Percentiles rank a stretch among this genome's conserved stretches.
phyloP scores from a whole-genome alignment of 2,113 vertebrate genomes.

The Cricetomys ansorgei region DNA sequence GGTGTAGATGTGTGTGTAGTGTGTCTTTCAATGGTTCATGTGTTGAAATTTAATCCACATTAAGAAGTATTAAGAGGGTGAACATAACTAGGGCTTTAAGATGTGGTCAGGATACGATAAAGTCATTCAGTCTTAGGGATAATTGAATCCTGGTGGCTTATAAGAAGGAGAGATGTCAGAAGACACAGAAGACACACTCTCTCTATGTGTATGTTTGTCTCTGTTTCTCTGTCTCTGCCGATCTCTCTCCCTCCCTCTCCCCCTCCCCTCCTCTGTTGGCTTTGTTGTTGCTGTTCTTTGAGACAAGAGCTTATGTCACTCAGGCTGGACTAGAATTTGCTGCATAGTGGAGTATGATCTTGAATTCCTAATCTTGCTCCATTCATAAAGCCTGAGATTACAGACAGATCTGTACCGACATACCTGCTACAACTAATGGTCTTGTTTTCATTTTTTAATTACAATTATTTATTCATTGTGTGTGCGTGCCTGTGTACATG shows the following conservation, averaged over 20 bases:
- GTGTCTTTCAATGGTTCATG: background rate
- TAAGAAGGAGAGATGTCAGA: background rate
- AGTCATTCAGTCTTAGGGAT: background rate
- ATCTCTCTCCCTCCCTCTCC: too few species aligned
- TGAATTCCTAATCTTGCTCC: background rate
- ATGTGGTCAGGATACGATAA: background rate
- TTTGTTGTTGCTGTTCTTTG: background rate
- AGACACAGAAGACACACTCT: background rate
- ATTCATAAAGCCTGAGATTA: background rate
- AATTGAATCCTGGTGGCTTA: background rate
- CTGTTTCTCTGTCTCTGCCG: background rate
- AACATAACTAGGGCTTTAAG: background rate
- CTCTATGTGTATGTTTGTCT: background rate
- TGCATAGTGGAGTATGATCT: background rate
- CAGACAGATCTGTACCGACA: background rate
- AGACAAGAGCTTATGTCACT: background rate
- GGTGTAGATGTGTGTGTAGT: background rate
- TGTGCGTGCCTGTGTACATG: background rate
- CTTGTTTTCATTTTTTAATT: background rate
- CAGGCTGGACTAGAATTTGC: background rate
- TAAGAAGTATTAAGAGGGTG: background rate
- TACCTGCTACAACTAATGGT: background rate
- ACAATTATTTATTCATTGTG: background rate
- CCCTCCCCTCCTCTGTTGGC: background rate
- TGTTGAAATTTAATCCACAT: background rate